phyloP scores from a whole-genome alignment of 2,113 vertebrate species.

The Syngnathus scovelli region DNA sequence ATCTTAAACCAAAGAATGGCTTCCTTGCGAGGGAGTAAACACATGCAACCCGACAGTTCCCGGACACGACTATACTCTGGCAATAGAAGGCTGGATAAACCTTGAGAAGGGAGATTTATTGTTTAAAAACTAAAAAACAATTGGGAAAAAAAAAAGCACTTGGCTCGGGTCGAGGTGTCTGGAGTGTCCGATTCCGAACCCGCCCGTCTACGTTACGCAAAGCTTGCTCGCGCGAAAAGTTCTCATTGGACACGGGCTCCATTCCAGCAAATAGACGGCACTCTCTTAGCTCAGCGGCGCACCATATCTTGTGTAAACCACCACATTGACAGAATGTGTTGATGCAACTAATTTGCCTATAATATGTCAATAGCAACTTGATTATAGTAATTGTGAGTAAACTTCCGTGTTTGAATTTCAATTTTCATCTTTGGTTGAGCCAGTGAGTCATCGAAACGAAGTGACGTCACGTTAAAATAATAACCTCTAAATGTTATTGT shows the following conservation, averaged over 20 bases:
- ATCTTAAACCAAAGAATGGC: fast-evolving
- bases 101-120: not conserved
- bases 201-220: fast-evolving
- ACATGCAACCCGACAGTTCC: slow-evolving; percentile 32
- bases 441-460: not conserved
- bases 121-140: not conserved
- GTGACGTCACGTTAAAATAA: not conserved
- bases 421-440: not conserved
- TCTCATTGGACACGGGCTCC: slow-evolving; percentile 9
- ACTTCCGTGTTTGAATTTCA: not conserved
- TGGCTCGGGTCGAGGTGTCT: not conserved
- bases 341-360: not conserved
- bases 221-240: slow-evolving; percentile 15
- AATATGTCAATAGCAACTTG: no score
- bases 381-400: not conserved
- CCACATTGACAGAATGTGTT: not conserved
- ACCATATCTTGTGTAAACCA: not conserved
- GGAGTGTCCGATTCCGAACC: not conserved
- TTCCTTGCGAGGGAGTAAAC: not conserved
- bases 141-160: no score
- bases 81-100: not conserved
- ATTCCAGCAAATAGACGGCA: slow-evolving; percentile 50
- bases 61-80: slow-evolving; percentile 56
- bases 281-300: slow-evolving; percentile 4
- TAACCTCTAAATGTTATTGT: not conserved